These are phyloP conservation scores for Drosophila tsacasi DNA, from an alignment of 1,140 invertebrate genomes.

Conservation along the genomic window DNA sequence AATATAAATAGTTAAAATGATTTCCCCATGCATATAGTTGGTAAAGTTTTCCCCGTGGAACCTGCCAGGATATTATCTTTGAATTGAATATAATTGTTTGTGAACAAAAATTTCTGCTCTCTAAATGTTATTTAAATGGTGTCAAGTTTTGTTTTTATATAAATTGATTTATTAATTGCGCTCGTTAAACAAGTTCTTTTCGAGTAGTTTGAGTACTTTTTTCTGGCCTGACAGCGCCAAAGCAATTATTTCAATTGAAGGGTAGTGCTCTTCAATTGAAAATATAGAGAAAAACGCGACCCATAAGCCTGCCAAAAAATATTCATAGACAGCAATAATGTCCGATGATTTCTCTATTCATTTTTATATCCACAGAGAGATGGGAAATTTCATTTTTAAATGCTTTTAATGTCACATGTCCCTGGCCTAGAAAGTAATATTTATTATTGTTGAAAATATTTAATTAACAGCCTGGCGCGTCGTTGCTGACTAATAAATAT, in stretches of 20 bases:
- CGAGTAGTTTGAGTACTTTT: background rate
- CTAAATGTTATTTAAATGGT: background rate
- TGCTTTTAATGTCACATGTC: conserved; percentile 19
- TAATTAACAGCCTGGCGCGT: conserved; percentile 15
- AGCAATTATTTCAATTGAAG: conserved; percentile 69
- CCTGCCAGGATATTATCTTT: background rate
- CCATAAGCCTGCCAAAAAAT: conserved; percentile 42
- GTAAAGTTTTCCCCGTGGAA: background rate
- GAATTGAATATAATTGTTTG: conserved; percentile 1
- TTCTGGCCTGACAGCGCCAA: conserved; percentile 35
- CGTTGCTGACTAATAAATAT: conserved; percentile 24
- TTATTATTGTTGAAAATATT: conserved; percentile 10
- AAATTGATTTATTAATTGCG: conserved; percentile 25
- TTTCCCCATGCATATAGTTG: conserved; percentile 20
- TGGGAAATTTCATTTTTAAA: conserved; percentile 17
- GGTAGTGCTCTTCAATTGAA: conserved; percentile 11
- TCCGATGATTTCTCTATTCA: conserved; percentile 21
- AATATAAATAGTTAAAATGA: conserved; percentile 33
- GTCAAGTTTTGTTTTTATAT: background rate
- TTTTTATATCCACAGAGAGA: conserved; percentile 17
- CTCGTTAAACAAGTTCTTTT: conserved; percentile 23
- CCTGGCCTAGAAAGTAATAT: conserved; percentile 35
- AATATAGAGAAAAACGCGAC: conserved; percentile 24
- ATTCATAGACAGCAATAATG: conserved; percentile 55
- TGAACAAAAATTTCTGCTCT: background rate